These are phyloP conservation scores for Gadopsis marmoratus DNA, from an alignment of 2,797 vertebrate species.

Conservation along the genomic window DNA sequence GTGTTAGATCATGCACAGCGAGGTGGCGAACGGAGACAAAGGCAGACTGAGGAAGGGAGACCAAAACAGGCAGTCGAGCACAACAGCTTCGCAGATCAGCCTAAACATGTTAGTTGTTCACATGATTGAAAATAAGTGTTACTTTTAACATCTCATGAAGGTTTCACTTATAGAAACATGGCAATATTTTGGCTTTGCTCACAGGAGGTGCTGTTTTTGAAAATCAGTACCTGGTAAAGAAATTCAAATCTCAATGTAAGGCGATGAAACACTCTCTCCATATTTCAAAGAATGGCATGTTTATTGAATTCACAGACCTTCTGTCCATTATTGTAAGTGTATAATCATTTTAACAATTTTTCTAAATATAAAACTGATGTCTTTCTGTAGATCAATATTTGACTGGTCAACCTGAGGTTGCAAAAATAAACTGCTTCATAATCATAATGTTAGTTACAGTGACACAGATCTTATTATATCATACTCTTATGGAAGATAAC, in stretches of 20 bases:
- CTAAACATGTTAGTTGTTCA: not conserved
- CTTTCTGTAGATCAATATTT: conserved; percentile 18
- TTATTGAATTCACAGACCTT: conserved; percentile 10
- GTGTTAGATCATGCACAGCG: conserved; percentile 62
- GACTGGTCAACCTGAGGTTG: conserved; percentile 19
- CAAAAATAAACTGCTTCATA: not conserved
- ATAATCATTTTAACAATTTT: not conserved
- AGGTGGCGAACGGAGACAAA: conserved; percentile 48
- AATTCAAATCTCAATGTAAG: conserved; percentile 19
- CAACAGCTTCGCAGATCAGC: not conserved
- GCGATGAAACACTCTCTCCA: too few relatives aligned
- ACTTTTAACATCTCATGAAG: not conserved
- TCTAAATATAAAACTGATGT: too few relatives aligned
- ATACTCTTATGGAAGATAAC: not conserved
- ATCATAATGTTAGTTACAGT: not conserved
- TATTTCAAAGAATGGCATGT: conserved; percentile 1
- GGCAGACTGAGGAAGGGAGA: conserved; percentile 22
- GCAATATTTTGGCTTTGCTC: not conserved
- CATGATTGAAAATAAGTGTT: not conserved
- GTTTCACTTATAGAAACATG: conserved; percentile 6
- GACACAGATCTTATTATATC: not conserved
- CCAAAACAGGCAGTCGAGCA: not conserved
- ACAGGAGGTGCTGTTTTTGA: not conserved
- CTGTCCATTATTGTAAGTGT: conserved; percentile 11
- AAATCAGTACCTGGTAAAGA: conserved; percentile 31